Base-by-base conservation (phyloP, 1,140 invertebrate species). In the Aphelinus certus region DNA sequence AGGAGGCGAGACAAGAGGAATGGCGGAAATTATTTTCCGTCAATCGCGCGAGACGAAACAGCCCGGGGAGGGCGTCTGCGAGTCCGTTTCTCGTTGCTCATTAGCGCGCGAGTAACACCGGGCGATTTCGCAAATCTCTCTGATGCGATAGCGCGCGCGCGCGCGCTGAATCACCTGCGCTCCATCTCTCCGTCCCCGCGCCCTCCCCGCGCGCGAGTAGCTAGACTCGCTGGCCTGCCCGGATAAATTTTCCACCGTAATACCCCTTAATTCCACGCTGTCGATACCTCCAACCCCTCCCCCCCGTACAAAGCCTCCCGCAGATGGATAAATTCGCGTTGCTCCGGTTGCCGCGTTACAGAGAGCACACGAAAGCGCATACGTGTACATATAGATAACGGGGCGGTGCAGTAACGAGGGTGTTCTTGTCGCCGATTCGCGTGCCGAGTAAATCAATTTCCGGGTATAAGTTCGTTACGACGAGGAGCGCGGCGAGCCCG, bases 161-260 rank as follows among this genome's bases (percentile, higher is more conserved):
- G 6, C 57, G 9, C 45, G 2, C 2, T 10, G 53, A 71, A 71
- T 62, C 58, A 55, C 48, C 68, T 10, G 48, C 9, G 68, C 48
- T 71, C 58, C 49, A 45, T 62, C 68, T 53, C 26, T n/a, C 43
- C 57, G 46, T 2, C 2, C 2, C 62, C 43, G 46, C 51, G 51
- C 51, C 51, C 26, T 26, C 26, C 26, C 26, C 26, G 26, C 0
- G 26, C 26, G 26, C 26, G 0, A 26, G 26, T 26, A 26, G 26
- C 26, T 26, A 26, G 26, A 26, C 26, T 26, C 26, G 26, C 26
- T 26, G 66, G 1, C 3, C 45, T n/a, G 9, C 43, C 6, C 47
- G 45, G 45, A 70, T 70, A 70, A 60, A 70, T 70, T 60, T 70
- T 61, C 57, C 26, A 42, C 43, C 67, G 46, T 70, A 48, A 60